Evolutionary conservation across 2,888 invertebrate species (phyloP), one percentile per base, ranked within the genome.

Genomic region (Aphrophora alni): DNA sequence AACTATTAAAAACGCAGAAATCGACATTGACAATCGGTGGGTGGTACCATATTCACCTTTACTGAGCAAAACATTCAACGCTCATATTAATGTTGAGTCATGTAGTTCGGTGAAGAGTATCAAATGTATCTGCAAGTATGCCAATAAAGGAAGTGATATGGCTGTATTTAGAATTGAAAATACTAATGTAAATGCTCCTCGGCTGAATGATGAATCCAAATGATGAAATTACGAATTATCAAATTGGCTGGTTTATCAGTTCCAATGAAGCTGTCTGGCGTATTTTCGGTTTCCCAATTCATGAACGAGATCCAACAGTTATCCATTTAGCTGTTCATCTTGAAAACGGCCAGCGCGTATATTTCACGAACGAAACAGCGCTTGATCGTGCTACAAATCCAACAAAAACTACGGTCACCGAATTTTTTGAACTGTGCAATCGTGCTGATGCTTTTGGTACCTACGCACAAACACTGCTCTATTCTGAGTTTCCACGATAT

Each of bases 31-130:
- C 71, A 84, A 85, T 77, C 26, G 83, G 74, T 85, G 84, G 83
- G 76, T 85, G 21, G 84, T 85, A 12, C 84, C 84, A 28, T 84
- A 82, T 80, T 81, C 71, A 12, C 82, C 83, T 26, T 44, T 83
- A 27, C 82, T 83, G 0, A 84, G 83, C 17, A 82, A 85, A 21
- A 84, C 75, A 33, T 85, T 81, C 51, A 84, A 87, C 38, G 85
- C 86, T 0, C 87, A 87, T 78, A 85, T 86, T 84, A 83, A 83
- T 72, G 82, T 82, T 70, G 83, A 88, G 78, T 86, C 75, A 7
- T 89, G 88, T 80, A 86, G 85, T 84, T 88, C 88, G 0, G 87
- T 89, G 0, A 87, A 88, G 76, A 83, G 85, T 10, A 87, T 88
- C 21, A 87, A 88, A 85, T 88, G 87, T 80, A 85, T 88, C 82